phyloP scores from a whole-genome alignment of 2,113 vertebrate species.

The Noctilio leporinus region DNA sequence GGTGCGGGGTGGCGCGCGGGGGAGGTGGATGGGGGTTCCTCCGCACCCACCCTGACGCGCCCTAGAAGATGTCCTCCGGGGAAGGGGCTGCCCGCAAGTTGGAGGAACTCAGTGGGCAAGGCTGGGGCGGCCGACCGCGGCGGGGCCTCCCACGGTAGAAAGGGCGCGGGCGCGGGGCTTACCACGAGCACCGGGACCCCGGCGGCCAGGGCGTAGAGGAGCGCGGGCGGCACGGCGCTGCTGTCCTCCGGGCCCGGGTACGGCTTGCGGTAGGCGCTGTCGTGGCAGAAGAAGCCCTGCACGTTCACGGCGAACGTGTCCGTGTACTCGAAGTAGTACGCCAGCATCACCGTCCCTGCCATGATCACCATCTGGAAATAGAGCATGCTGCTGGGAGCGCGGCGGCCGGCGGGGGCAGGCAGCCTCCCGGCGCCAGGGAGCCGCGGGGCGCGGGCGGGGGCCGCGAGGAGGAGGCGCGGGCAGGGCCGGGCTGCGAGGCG shows the following conservation, averaged over 20 bases:
- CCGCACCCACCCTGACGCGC: background rate
- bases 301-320: slow-evolving; percentile 96
- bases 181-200: slow-evolving; percentile 93
- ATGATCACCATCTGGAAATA: slow-evolving; percentile 99
- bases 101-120: slow-evolving; percentile 44
- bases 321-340: slow-evolving; percentile 97
- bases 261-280: slow-evolving; percentile 92
- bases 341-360: slow-evolving; percentile 97
- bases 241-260: slow-evolving; percentile 94
- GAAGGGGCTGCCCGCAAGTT: slow-evolving; percentile 40
- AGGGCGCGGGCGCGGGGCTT: slow-evolving; percentile 72
- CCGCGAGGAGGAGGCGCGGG: slow-evolving; percentile 11
- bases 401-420: slow-evolving; percentile 66
- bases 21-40: background rate
- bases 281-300: slow-evolving; percentile 98
- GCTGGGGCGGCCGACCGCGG: background rate
- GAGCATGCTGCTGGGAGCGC: slow-evolving; percentile 89
- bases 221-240: slow-evolving; percentile 91
- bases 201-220: slow-evolving; percentile 90
- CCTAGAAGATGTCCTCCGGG: background rate
- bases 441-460: background rate
- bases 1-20: background rate
- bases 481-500: background rate
- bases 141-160: background rate
- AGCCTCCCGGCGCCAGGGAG: slow-evolving; percentile 23